phyloP scores from a whole-genome alignment of 2,888 invertebrate genomes.

The Apotomis capreana region DNA sequence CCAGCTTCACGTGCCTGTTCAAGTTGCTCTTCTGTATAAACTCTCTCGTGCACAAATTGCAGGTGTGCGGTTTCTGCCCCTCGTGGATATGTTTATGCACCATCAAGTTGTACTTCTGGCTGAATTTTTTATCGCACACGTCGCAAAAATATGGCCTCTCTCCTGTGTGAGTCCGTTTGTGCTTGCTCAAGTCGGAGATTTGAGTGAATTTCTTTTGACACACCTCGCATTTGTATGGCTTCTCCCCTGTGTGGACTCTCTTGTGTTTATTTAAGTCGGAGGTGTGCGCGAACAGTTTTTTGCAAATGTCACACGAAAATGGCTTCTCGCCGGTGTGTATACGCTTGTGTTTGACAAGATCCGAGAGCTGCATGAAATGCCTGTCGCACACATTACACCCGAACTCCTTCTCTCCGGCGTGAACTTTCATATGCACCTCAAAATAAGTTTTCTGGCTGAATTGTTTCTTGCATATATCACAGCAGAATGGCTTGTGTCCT shows the following conservation, averaged over 20 bases:
- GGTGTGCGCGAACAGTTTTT: constrained; percentile 41
- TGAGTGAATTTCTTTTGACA: background rate
- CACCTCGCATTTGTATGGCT: constrained; percentile 42
- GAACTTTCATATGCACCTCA: background rate
- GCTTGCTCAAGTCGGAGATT: background rate
- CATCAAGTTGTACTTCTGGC: background rate
- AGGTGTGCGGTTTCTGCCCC: background rate
- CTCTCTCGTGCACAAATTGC: background rate
- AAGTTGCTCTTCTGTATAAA: background rate
- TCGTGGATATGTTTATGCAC: background rate
- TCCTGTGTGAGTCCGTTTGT: background rate
- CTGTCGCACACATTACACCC: background rate
- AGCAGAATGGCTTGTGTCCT: background rate
- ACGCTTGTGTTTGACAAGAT: constrained; percentile 41
- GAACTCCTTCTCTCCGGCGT: background rate
- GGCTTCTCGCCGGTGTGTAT: constrained; percentile 44
- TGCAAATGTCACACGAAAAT: constrained; percentile 38
- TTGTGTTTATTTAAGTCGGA: constrained; percentile 41
- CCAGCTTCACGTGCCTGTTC: background rate
- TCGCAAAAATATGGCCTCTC: background rate
- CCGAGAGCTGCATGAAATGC: constrained; percentile 6
- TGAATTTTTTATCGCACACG: background rate
- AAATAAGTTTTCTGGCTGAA: background rate
- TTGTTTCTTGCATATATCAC: background rate
- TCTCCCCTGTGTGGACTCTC: constrained; percentile 43